These are phyloP conservation scores for Phytoseiulus persimilis DNA, from an alignment of 2,888 invertebrate genomes.

Conservation along the genomic window DNA sequence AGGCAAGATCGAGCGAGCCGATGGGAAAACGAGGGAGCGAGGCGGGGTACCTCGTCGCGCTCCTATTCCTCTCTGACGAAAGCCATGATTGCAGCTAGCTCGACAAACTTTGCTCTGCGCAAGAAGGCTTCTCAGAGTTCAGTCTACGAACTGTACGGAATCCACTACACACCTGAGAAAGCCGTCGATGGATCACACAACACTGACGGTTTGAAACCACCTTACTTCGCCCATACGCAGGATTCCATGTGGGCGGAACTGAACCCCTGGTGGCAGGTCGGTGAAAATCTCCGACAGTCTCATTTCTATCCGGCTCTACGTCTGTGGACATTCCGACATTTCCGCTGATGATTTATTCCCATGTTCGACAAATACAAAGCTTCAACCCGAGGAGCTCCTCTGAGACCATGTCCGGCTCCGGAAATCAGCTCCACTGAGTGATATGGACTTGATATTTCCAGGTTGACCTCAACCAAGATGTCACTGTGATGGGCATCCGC, in stretches of 20 bases:
- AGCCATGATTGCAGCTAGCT: background rate
- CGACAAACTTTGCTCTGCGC: constrained; percentile 42
- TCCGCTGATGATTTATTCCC: background rate
- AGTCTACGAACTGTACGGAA: constrained; percentile 44
- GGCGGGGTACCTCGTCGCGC: too few species aligned
- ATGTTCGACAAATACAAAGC: too few species aligned
- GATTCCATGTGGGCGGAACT: constrained; percentile 43
- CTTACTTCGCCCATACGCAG: constrained; percentile 44
- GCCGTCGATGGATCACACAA: constrained; percentile 44
- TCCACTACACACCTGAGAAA: constrained; percentile 44
- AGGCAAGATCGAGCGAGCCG: too few species aligned
- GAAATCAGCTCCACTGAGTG: too few species aligned
- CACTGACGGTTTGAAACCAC: constrained; percentile 39
- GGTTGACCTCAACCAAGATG: constrained; percentile 44
- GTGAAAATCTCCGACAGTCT: background rate
- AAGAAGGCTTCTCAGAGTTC: constrained; percentile 45
- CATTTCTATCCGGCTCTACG: background rate
- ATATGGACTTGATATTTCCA: background rate
- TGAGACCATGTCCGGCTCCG: too few species aligned
- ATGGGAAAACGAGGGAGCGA: too few species aligned
- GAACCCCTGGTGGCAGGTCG: constrained; percentile 45
- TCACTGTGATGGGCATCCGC: constrained; percentile 44
- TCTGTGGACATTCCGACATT: constrained; percentile 8
- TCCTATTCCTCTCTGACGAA: too few species aligned
- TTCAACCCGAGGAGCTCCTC: too few species aligned